Evolutionary conservation across 2,797 vertebrate genomes (phyloP).

Genomic region (Bryconaethiops microstoma): DNA sequence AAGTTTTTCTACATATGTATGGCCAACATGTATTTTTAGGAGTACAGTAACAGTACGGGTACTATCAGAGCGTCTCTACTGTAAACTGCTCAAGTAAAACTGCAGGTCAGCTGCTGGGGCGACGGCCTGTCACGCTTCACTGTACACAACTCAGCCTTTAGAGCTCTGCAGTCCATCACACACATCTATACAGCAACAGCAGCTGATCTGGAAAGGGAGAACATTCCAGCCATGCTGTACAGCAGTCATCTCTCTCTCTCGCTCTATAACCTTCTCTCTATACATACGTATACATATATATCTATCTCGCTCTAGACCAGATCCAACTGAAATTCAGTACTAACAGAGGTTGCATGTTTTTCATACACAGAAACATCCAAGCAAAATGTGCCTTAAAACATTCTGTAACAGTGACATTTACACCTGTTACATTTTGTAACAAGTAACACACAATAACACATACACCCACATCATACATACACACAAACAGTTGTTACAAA

Average conservation of each 20-base stretch:
- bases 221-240: slow-evolving; percentile 16
- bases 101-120: slow-evolving; percentile 1
- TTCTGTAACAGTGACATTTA: too few species aligned
- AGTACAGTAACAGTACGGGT: neutral
- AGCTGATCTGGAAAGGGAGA: slow-evolving; percentile 11
- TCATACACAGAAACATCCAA: neutral
- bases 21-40: neutral
- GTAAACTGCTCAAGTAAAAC: slow-evolving; percentile 19
- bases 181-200: slow-evolving; percentile 35
- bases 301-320: neutral
- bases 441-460: too few species aligned
- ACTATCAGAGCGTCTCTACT: neutral
- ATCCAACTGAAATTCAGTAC: neutral
- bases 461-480: neutral
- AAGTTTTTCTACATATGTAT: too few species aligned
- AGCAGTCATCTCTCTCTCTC: neutral
- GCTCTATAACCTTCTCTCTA: too few species aligned
- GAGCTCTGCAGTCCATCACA: slow-evolving; percentile 14
- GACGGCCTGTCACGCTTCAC: neutral
- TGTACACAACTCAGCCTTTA: slow-evolving; percentile 14
- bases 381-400: neutral
- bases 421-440: too few species aligned
- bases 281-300: too few species aligned
- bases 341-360: slow-evolving; percentile 3
- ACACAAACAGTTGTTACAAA: too few species aligned